Evolutionary conservation across 2,797 vertebrate species (phyloP).

Genomic region (Anabacerthia variegaticeps): DNA sequence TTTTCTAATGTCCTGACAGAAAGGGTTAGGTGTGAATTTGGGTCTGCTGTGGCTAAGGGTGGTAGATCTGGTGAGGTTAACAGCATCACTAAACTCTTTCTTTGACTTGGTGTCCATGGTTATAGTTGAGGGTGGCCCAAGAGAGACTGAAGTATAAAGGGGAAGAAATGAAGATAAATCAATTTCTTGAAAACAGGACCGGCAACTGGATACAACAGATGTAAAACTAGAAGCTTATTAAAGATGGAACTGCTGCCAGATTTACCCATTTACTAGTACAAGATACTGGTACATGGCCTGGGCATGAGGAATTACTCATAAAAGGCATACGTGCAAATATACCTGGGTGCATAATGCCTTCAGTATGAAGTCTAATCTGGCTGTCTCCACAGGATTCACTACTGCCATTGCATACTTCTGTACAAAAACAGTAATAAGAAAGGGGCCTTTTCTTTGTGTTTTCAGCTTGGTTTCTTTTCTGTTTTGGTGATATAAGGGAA

Average conservation of each 20-base stretch:
- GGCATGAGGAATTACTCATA: neutral
- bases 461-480: neutral
- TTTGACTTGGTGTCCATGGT: neutral
- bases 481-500: neutral
- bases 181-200: neutral
- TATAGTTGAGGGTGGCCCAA: neutral
- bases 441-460: rapidly evolving
- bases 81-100: neutral
- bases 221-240: neutral
- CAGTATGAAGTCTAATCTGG: neutral
- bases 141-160: neutral
- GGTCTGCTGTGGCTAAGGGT: neutral
- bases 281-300: neutral
- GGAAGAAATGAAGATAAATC: neutral
- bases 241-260: neutral
- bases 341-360: neutral
- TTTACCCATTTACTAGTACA: neutral
- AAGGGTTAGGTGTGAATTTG: neutral
- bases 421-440: neutral
- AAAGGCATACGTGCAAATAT: neutral
- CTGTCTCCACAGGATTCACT: neutral
- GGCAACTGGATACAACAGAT: neutral
- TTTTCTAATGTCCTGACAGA: neutral
- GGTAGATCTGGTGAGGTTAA: neutral
- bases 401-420: neutral